Conservation (phyloP, 1,140 invertebrate genomes). For the Thaumatotibia leucotreta region DNA sequence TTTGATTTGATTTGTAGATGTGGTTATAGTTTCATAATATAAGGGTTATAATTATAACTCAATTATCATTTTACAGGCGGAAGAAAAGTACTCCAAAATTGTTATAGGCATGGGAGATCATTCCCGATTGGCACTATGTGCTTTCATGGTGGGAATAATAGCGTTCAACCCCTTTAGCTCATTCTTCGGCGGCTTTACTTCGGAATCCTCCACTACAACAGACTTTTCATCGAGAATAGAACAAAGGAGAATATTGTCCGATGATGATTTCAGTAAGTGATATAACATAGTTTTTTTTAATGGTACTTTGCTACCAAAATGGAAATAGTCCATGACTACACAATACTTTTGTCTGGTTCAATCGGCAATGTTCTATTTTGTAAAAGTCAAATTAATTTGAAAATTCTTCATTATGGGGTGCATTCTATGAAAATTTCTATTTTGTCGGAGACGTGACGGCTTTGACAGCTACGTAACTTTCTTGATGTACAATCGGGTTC, state of each 20-base stretch:
- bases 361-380: too few relatives aligned
- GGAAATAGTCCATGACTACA: too few relatives aligned
- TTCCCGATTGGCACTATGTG: constrained; percentile 90
- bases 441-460: too few relatives aligned
- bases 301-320: too few relatives aligned
- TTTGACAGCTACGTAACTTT: too few relatives aligned
- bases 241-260: constrained; percentile 78
- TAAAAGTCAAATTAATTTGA: too few relatives aligned
- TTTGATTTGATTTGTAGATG: too few relatives aligned
- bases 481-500: too few relatives aligned
- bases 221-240: constrained; percentile 56
- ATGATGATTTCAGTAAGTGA: constrained; percentile 47
- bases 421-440: too few relatives aligned
- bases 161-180: constrained; percentile 93
- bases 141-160: constrained; percentile 93
- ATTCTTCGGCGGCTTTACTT: constrained; percentile 76
- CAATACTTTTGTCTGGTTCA: too few relatives aligned
- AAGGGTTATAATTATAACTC: neutral
- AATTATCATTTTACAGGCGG: constrained; percentile 65
- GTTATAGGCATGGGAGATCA: constrained; percentile 89
- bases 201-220: constrained; percentile 31
- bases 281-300: too few relatives aligned
- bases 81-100: constrained; percentile 81
- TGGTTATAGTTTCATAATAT: neutral
- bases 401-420: too few relatives aligned